Percentiles rank a stretch among this genome's conserved stretches.
These are phyloP conservation scores for Oasisia sp. DNA, from an alignment of 2,888 invertebrate species.

Conservation along the genomic window DNA sequence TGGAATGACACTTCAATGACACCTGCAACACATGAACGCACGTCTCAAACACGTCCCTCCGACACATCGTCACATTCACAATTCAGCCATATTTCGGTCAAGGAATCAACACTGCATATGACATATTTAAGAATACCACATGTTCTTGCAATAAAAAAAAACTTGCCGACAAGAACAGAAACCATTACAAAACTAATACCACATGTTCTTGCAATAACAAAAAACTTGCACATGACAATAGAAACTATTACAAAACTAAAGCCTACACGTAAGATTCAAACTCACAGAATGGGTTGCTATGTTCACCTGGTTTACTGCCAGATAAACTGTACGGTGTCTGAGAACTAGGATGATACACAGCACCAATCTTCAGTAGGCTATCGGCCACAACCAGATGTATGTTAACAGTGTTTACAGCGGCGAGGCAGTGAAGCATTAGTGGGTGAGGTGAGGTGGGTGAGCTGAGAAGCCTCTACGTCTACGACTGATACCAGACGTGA, in stretches of 20 bases:
- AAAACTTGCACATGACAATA: neutral
- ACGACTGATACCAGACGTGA: neutral
- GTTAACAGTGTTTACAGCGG: neutral
- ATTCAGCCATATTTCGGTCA: neutral
- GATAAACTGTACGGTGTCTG: neutral
- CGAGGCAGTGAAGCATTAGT: neutral
- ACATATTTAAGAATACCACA: neutral
- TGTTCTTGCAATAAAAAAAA: neutral
- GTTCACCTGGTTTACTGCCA: neutral
- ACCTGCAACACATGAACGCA: constrained; percentile 47
- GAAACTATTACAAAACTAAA: neutral
- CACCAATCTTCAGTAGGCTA: neutral
- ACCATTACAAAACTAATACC: neutral
- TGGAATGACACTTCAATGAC: constrained; percentile 66
- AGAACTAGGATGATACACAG: neutral
- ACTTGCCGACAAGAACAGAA: neutral
- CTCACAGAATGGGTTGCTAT: neutral
- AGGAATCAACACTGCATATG: neutral
- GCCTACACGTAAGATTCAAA: neutral
- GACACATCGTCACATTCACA: neutral
- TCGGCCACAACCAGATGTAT: neutral
- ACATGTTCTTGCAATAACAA: too few species aligned
- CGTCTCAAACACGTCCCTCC: neutral
- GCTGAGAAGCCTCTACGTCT: neutral
- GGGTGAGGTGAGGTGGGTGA: neutral